phyloP scores from a whole-genome alignment of 1,140 invertebrate genomes.

The Microplitis mediator region DNA sequence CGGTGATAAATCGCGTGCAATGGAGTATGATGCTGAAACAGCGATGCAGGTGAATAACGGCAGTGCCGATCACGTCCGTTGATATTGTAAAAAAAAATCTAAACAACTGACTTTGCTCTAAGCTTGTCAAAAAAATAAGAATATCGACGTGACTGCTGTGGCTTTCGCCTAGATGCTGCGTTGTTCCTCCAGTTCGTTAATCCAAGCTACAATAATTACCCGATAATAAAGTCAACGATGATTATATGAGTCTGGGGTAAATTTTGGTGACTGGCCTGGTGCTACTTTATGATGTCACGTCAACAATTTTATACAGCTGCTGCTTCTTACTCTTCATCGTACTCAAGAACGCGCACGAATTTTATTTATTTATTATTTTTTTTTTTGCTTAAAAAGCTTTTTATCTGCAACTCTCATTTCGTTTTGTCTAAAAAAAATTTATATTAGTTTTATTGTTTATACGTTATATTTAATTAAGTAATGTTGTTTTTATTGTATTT shows the following conservation, averaged over 20 bases:
- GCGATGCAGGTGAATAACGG: slow-evolving; percentile 61
- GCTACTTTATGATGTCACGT: not conserved
- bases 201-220: not conserved
- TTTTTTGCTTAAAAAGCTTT: not conserved
- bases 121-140: slow-evolving; percentile 18
- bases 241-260: not conserved
- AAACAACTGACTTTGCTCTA: slow-evolving; percentile 17
- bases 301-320: not conserved
- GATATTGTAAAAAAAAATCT: slow-evolving; percentile 24
- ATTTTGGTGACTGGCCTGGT: not conserved
- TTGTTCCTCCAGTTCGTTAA: slow-evolving; percentile 1
- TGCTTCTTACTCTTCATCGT: not conserved
- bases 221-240: not conserved
- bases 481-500: no score
- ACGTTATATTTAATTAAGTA: not conserved
- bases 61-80: slow-evolving; percentile 54
- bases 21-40: slow-evolving; percentile 48
- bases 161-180: slow-evolving; percentile 23
- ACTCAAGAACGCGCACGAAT: not conserved
- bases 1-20: slow-evolving; percentile 40
- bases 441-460: not conserved
- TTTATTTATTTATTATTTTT: not conserved
- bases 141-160: slow-evolving; percentile 24
- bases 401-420: not conserved
- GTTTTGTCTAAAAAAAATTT: not conserved